phyloP scores from a whole-genome alignment of 2,888 invertebrate genomes.

The Hemicrepidius hirtus region DNA sequence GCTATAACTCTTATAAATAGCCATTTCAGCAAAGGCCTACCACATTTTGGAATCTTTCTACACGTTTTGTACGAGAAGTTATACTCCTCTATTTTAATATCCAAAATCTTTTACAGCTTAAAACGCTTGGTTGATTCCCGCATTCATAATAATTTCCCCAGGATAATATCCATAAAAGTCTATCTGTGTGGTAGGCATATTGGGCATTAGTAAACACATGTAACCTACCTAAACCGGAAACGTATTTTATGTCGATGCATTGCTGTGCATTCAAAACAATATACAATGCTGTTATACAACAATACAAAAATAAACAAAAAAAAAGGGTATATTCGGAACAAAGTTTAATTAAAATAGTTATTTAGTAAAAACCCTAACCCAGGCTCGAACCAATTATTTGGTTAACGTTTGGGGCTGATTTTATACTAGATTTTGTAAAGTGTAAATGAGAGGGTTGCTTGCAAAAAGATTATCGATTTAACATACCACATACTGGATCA shows the following conservation, averaged over 20 bases:
- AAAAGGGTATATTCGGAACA: not conserved
- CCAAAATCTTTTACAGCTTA: not conserved
- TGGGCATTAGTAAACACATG: too few relatives aligned
- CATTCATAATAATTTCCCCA: not conserved
- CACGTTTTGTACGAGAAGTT: not conserved
- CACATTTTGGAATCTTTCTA: not conserved
- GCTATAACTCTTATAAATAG: constrained; percentile 14
- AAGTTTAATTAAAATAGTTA: constrained; percentile 3
- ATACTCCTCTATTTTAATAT: not conserved
- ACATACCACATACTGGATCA: too few relatives aligned
- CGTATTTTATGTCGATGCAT: not conserved
- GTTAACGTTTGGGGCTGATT: not conserved
- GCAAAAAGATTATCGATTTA: too few relatives aligned
- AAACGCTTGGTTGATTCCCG: not conserved
- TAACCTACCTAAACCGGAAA: not conserved
- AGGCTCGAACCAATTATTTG: too few relatives aligned
- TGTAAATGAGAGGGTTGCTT: too few relatives aligned
- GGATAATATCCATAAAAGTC: not conserved
- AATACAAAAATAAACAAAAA: not conserved
- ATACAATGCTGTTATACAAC: not conserved
- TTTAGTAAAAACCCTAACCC: too few relatives aligned
- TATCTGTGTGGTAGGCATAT: not conserved
- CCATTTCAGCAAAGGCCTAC: constrained; percentile 7
- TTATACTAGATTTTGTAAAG: too few relatives aligned
- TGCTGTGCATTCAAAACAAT: too few relatives aligned